These are phyloP conservation scores for Cheiracanthium punctorium DNA, from an alignment of 2,888 invertebrate species.

Conservation along the genomic window DNA sequence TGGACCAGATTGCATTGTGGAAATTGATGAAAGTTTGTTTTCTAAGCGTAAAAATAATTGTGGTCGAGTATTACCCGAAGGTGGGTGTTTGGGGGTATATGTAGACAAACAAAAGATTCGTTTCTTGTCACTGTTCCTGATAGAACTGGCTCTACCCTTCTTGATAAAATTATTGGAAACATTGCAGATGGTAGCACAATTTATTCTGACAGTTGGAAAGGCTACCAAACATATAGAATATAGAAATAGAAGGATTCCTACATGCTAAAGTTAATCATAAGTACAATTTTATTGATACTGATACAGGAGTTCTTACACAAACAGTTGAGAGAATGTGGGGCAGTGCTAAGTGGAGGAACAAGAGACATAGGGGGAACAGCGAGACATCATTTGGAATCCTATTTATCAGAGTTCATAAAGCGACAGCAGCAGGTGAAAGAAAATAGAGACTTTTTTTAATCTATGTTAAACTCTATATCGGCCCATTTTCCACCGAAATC, in stretches of 20 bases:
- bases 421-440: neutral
- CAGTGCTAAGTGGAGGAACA: constrained; percentile 23
- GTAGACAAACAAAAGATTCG: constrained; percentile 11
- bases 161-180: neutral
- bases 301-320: constrained; percentile 63
- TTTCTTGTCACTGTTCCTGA: neutral
- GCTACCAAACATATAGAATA: constrained; percentile 18
- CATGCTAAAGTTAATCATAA: neutral
- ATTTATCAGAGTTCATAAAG: neutral
- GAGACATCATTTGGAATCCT: neutral
- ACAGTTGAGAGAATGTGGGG: constrained; percentile 59
- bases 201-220: constrained; percentile 39
- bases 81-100: constrained; percentile 4
- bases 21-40: constrained; percentile 20
- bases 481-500: no score
- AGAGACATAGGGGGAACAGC: neutral
- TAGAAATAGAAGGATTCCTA: neutral
- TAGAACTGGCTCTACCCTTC: neutral
- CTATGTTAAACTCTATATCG: no score
- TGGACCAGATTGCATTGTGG: neutral
- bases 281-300: neutral
- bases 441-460: no score
- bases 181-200: constrained; percentile 9
- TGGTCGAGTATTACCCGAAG: constrained; percentile 22
- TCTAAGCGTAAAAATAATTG: constrained; percentile 17